A percentile compares a stretch with the other conserved stretches of the same genome.
Conservation (phyloP, 2,113 vertebrate species). For the Notarius lentiginosus region DNA sequence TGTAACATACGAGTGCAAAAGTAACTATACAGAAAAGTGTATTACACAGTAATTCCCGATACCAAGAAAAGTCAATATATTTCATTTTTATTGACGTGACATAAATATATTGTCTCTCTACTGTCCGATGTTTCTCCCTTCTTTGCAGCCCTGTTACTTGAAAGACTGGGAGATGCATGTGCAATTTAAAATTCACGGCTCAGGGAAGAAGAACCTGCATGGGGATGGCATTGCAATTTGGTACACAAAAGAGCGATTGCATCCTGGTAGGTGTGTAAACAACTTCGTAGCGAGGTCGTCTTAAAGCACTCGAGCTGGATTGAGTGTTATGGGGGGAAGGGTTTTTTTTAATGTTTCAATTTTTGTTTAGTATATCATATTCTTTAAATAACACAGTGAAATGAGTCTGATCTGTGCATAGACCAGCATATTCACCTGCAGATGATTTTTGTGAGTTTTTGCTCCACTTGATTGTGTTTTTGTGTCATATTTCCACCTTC, state of each 20-base stretch:
- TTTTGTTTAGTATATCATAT: background rate
- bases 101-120: background rate
- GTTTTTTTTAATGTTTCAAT: background rate
- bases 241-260: constrained; percentile 90
- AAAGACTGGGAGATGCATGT: constrained; percentile 99
- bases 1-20: background rate
- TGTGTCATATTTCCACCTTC: constrained; percentile 68
- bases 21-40: background rate
- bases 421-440: background rate
- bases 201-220: constrained; percentile 93
- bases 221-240: constrained; percentile 96
- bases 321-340: no score
- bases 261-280: constrained; percentile 74
- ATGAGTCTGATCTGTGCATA: background rate
- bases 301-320: background rate
- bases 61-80: background rate
- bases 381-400: background rate
- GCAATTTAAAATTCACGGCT: constrained; percentile 91
- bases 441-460: background rate
- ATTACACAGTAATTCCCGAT: background rate
- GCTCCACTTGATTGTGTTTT: constrained; percentile 54
- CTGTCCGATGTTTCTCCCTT: background rate
- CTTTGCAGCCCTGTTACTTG: constrained; percentile 85
- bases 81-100: background rate
- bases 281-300: background rate